Percentiles rank a stretch among this genome's conserved stretches.
phyloP scores from a whole-genome alignment of 2,113 vertebrate genomes.

The Promerops cafer region DNA sequence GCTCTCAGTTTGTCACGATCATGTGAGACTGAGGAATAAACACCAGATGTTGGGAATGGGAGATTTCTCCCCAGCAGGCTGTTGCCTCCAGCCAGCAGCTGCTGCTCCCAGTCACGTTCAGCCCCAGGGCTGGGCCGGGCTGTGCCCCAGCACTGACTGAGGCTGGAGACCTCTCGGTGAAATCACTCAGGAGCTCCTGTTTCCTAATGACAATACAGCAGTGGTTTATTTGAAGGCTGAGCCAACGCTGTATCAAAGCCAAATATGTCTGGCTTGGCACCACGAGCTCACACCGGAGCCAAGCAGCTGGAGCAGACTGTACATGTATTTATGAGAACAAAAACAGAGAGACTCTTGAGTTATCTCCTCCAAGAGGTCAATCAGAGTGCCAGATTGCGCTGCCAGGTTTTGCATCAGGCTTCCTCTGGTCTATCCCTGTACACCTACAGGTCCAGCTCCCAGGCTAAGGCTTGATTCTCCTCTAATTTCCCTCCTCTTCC shows the following conservation, averaged over 20 bases:
- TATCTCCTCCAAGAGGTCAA: slow-evolving; percentile 44
- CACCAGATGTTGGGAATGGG: background rate
- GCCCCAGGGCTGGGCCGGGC: background rate
- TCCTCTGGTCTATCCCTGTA: background rate
- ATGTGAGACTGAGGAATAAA: background rate
- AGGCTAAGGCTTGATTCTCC: background rate
- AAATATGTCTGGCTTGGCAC: slow-evolving; percentile 47
- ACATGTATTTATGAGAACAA: slow-evolving; percentile 15
- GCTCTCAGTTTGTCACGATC: background rate
- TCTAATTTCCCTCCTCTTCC: background rate
- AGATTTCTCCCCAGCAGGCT: background rate
- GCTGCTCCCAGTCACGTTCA: background rate
- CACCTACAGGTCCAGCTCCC: background rate
- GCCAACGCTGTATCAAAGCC: slow-evolving; percentile 32
- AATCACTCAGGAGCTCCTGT: slow-evolving; percentile 32
- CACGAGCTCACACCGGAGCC: background rate
- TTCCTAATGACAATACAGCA: background rate
- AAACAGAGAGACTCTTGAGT: slow-evolving; percentile 6
- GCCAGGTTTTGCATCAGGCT: slow-evolving; percentile 16
- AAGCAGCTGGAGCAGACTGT: slow-evolving; percentile 52
- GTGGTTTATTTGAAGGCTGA: slow-evolving; percentile 48
- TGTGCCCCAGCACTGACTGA: background rate
- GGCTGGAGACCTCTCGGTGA: background rate
- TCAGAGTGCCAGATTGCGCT: background rate
- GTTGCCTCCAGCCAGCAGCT: background rate